Base-by-base conservation (phyloP, 2,113 vertebrate species). In the Mola mola region DNA sequence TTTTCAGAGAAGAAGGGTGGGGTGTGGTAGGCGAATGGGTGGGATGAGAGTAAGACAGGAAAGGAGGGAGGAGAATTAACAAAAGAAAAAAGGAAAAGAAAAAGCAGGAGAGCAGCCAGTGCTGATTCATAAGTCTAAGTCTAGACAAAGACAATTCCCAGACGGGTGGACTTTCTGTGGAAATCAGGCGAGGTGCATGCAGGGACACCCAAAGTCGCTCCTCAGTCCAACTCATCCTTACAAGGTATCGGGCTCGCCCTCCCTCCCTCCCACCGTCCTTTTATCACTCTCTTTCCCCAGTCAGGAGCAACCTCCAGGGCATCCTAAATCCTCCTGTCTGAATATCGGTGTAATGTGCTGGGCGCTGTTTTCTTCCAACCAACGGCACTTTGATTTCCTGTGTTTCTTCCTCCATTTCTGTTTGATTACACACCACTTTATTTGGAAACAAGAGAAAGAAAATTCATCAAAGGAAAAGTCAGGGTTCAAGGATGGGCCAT, bases 91-190 rank as follows among this genome's bases (percentile, higher is more conserved):
- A n/a, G 31, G 52, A 28, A 33, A 1, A 52, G 44, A 65, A 55
- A 64, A 57, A 48, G 51, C 17, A 60, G 8, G 1, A 47, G 16
- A 28, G 26, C 16, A 53, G 24, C 8, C 17, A 7, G 40, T 37
- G 79, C 61, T 85, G 85, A 81, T 78, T 90, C 89, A 86, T 41
- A 74, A 66, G 79, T 83, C 82, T 74, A 87, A 83, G 88, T n/a
- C n/a, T 81, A 26, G 58, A 57, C 31, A 26, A 66, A 66, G 68
- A 76, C 77, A 88, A 77, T 70, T 71, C 43, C 21, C 50, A 75
- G 41, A 55, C 71, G 46, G 68, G 44, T 55, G 48, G 41, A 63
- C 29, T 62, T n/a, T 13, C 21, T 61, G 40, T 16, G 43, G 61
- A 64, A 74, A 68, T 68, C 71, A 82, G 80, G 77, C 76, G 62